Percentiles rank a stretch among this genome's conserved stretches.
phyloP scores from a whole-genome alignment of 2,797 vertebrate species.

The Otolemur crassicaudatus region DNA sequence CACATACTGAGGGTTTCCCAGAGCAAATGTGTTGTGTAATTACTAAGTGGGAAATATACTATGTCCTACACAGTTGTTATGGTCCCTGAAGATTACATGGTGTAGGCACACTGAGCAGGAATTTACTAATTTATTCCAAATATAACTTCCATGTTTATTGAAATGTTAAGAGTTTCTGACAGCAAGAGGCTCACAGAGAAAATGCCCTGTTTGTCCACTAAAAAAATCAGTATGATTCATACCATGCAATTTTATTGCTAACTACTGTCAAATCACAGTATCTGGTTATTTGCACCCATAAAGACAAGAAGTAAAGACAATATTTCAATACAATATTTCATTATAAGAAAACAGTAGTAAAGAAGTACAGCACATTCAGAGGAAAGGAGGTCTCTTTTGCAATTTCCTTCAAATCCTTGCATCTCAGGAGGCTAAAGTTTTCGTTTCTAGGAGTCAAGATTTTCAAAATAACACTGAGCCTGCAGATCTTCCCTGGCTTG shows the following conservation, averaged over 20 bases:
- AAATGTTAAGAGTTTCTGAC: conserved; percentile 79
- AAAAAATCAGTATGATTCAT: not conserved
- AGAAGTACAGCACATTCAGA: not conserved
- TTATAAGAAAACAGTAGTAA: conserved; percentile 45
- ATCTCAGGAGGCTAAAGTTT: not conserved
- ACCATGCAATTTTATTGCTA: conserved; percentile 26
- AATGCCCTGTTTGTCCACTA: conserved; percentile 75
- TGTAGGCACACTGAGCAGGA: conserved; percentile 56
- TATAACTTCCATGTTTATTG: conserved; percentile 80
- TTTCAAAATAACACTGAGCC: not conserved
- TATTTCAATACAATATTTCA: not conserved
- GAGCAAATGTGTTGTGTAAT: not conserved
- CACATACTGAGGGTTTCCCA: not conserved
- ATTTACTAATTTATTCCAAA: conserved; percentile 82
- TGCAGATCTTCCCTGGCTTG: not conserved
- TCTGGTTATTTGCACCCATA: conserved; percentile 22
- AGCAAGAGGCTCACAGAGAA: conserved; percentile 76
- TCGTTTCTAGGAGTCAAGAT: not conserved
- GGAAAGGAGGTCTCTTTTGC: not conserved
- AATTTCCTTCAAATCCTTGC: not conserved
- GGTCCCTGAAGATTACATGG: conserved; percentile 72
- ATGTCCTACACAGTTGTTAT: conserved; percentile 76
- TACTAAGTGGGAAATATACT: conserved; percentile 60
- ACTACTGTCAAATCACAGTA: not conserved
- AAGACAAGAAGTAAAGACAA: not conserved